A percentile compares a stretch with the other conserved stretches of the same genome.
phyloP scores from a whole-genome alignment of 2,797 vertebrate species.

The Acanthurus lineatus region DNA sequence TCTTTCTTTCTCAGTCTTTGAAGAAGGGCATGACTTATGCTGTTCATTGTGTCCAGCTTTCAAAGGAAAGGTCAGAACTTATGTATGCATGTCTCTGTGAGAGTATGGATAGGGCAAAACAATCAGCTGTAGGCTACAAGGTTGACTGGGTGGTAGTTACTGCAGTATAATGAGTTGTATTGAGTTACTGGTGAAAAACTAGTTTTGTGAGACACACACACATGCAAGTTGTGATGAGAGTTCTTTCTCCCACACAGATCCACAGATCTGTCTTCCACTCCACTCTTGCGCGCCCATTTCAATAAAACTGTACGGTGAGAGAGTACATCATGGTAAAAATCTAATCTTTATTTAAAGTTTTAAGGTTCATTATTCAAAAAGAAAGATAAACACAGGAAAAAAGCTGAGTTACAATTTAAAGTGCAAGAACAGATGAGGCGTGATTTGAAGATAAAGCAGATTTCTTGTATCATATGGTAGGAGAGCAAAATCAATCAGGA shows the following conservation, averaged over 20 bases:
- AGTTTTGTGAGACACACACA: constrained; percentile 4
- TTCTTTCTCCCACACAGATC: constrained; percentile 21
- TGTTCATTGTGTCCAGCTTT: not conserved
- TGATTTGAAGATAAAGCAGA: constrained; percentile 51
- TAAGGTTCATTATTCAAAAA: constrained; percentile 75
- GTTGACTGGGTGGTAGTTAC: not conserved
- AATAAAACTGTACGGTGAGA: constrained; percentile 78
- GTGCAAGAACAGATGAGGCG: constrained; percentile 77
- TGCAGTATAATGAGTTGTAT: not conserved
- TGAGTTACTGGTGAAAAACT: not conserved
- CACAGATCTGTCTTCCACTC: not conserved
- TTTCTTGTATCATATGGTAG: constrained; percentile 46
- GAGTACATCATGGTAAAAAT: constrained; percentile 79
- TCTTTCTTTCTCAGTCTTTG: constrained; percentile 4
- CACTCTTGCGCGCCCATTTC: constrained; percentile 44
- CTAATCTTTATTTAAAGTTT: constrained; percentile 87
- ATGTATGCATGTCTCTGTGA: not conserved
- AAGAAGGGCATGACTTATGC: not conserved
- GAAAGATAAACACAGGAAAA: constrained; percentile 66
- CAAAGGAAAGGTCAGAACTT: constrained; percentile 5
- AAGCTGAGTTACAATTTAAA: constrained; percentile 76
- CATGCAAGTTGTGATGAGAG: constrained; percentile 2
- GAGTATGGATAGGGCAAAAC: not conserved
- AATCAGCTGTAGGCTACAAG: not conserved
- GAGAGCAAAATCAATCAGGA: constrained; percentile 59